These are phyloP conservation scores for Homalodisca vitripennis DNA, from an alignment of 1,140 invertebrate genomes.

Conservation along the genomic window DNA sequence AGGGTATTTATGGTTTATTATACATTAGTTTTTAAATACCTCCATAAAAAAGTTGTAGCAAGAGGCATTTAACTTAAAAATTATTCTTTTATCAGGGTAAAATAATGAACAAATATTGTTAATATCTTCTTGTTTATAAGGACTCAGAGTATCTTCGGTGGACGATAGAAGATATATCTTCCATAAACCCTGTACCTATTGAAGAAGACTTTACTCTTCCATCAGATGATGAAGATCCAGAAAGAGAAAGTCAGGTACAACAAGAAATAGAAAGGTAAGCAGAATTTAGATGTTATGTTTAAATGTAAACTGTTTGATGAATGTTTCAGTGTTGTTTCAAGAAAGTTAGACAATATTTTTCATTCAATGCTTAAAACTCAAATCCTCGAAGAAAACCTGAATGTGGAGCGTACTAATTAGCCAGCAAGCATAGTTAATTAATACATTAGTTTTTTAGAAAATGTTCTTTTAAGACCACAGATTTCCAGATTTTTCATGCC, in stretches of 20 bases:
- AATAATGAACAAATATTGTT: too few relatives aligned
- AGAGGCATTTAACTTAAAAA: neutral
- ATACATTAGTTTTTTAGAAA: too few relatives aligned
- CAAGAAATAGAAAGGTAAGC: constrained; percentile 14
- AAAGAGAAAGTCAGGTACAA: constrained; percentile 1
- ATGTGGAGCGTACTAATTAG: too few relatives aligned
- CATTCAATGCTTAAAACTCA: too few relatives aligned
- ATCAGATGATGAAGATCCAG: constrained; percentile 15
- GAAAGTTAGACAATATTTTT: too few relatives aligned
- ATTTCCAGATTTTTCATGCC: too few relatives aligned
- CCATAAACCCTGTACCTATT: constrained; percentile 16
- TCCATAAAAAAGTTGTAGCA: neutral
- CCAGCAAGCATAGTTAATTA: too few relatives aligned
- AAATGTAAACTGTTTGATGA: too few relatives aligned
- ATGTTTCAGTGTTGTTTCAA: too few relatives aligned
- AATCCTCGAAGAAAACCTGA: too few relatives aligned
- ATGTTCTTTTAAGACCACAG: too few relatives aligned
- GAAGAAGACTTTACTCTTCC: constrained; percentile 9
- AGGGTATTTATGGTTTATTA: neutral
- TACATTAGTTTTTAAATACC: neutral
- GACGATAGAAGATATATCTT: constrained; percentile 19
- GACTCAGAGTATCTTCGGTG: constrained; percentile 5
- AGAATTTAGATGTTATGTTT: neutral
- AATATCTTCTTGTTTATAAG: neutral
- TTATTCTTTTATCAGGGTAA: neutral